These are phyloP conservation scores for Parambassis ranga DNA, from an alignment of 2,797 vertebrate species.

Conservation along the genomic window DNA sequence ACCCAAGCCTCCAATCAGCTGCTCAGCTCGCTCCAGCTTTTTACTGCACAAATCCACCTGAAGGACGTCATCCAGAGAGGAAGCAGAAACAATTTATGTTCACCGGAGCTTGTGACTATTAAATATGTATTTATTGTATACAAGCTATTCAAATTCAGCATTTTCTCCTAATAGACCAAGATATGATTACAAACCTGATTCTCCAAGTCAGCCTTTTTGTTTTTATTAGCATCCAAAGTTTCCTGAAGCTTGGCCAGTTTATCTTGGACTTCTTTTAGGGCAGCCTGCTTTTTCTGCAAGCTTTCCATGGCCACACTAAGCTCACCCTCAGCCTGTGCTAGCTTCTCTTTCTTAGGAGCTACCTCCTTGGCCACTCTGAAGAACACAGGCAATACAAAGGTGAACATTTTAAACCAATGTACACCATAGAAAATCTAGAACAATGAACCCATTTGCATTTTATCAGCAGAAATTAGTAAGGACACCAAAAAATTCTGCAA, in stretches of 20 bases:
- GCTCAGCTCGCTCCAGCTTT: too few relatives aligned
- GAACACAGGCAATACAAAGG: too few relatives aligned
- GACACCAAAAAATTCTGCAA: too few relatives aligned
- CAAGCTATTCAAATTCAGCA: neutral
- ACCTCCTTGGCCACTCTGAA: slow-evolving; percentile 89
- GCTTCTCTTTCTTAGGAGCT: slow-evolving; percentile 89
- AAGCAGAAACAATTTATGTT: neutral
- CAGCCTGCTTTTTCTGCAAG: slow-evolving; percentile 86
- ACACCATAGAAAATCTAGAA: too few relatives aligned
- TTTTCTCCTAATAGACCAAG: neutral
- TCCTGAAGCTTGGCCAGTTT: slow-evolving; percentile 84
- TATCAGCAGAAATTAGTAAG: neutral
- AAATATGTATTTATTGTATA: too few relatives aligned
- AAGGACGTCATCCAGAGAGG: slow-evolving; percentile 18
- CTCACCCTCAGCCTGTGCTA: slow-evolving; percentile 83
- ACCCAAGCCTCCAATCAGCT: slow-evolving; percentile 89
- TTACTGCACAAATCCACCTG: slow-evolving; percentile 88
- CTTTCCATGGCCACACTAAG: slow-evolving; percentile 84
- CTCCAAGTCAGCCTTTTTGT: slow-evolving; percentile 87
- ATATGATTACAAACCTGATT: slow-evolving; percentile 82
- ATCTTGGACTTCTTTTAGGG: slow-evolving; percentile 86
- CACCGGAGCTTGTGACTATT: too few relatives aligned
- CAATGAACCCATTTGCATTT: too few relatives aligned
- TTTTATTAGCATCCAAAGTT: slow-evolving; percentile 86
- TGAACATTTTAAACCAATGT: too few relatives aligned